Base-by-base conservation (phyloP, 2,797 vertebrate genomes). In the Phoxinus dragarum region DNA sequence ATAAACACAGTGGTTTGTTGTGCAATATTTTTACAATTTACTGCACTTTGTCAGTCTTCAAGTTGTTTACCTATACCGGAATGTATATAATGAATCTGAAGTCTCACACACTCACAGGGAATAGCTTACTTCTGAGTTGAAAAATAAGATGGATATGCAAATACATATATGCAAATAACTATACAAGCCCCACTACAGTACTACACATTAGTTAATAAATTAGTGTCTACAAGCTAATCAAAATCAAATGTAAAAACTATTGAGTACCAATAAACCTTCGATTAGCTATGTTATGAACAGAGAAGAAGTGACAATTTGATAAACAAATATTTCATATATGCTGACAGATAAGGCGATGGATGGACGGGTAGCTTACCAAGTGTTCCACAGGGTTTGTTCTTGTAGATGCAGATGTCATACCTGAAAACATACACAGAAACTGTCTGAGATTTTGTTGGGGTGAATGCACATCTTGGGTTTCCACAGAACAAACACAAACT, bases 381-480 rank as follows among this genome's bases (percentile, higher is more conserved):
- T 0, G 98, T 99, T 93, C 98, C 98, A 34, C 98, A 99, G 0
- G 98, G 98, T 89, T 99, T 99, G 92, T 99, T 99, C 96, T 99
- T 99, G 93, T 99, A 99, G 94, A 99, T 99, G 95, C 98, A 99
- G 89, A 99, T 99, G 94, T 99, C 98, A 0, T 99, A 99, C 92
- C 97, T 98, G 90, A 34, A 82, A 88, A 90, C 1, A 81, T 31
- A 76, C 87, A 89, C 12, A 80, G 21, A 38, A 54, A 71, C n/a
- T 19, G 23, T 66, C 2, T 71, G n/a, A 21, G 40, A 9, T 36
- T 36, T 83, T 66, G 16, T 76, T 40, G 36, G 17, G 10, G 23
- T 54, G 31, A 78, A 73, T 64, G 11, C 36, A 54, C 27, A 47
- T 8, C 54, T 84, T 81, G 14, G 5, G 64, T 52, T 66, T 77